A percentile compares a stretch with the other conserved stretches of the same genome.
phyloP scores from a whole-genome alignment of 2,113 vertebrate species.

The Tinamus guttatus region DNA sequence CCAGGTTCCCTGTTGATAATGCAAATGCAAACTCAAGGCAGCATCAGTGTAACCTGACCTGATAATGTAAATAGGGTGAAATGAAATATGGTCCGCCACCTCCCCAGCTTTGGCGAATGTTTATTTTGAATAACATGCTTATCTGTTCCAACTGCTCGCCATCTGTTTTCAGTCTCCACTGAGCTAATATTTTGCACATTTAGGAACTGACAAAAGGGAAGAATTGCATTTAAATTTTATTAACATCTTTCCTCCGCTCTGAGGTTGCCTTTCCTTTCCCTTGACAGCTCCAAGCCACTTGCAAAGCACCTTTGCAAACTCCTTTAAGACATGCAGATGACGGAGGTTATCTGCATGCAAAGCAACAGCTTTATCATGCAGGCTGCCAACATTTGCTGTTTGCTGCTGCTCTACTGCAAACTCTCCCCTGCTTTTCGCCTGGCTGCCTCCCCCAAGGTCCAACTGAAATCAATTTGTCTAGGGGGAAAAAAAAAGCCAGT shows the following conservation, averaged over 20 bases:
- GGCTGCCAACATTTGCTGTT: background rate
- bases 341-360: constrained; percentile 36
- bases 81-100: constrained; percentile 75
- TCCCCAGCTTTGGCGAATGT: constrained; percentile 79
- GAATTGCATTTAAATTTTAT: constrained; percentile 77
- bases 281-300: constrained; percentile 50
- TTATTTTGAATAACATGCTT: constrained; percentile 82
- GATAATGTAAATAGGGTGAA: constrained; percentile 77
- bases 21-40: constrained; percentile 73
- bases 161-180: constrained; percentile 82
- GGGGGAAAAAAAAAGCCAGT: background rate
- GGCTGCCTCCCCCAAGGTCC: background rate
- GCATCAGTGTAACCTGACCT: constrained; percentile 71
- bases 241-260: constrained; percentile 50
- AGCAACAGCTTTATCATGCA: background rate
- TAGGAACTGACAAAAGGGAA: constrained; percentile 72
- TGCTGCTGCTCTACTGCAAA: background rate
- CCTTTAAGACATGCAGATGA: constrained; percentile 30
- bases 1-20: constrained; percentile 52
- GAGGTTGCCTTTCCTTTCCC: constrained; percentile 49
- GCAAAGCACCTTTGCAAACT: constrained; percentile 37
- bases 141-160: constrained; percentile 79
- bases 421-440: background rate
- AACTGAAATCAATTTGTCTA: background rate
- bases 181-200: constrained; percentile 81